Conservation (phyloP, 1,140 invertebrate species). For the Phocides pigmalion region DNA sequence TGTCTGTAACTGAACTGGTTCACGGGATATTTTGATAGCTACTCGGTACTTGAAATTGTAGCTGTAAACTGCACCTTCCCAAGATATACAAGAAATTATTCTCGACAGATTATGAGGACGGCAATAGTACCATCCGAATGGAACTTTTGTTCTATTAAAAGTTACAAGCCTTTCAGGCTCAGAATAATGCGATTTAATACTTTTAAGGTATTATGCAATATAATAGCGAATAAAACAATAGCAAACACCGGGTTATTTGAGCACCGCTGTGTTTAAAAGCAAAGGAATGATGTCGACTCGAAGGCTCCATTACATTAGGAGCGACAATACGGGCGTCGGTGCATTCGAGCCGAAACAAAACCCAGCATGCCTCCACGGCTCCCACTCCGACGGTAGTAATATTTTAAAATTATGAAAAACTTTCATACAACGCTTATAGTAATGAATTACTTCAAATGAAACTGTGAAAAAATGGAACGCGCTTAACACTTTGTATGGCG, state of each 20-base stretch:
- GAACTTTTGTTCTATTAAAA: too few species aligned
- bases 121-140: too few species aligned
- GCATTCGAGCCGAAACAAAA: constrained; percentile 19
- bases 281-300: constrained; percentile 24
- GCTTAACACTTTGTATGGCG: constrained; percentile 14
- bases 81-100: too few species aligned
- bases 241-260: neutral
- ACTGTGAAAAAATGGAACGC: constrained; percentile 17
- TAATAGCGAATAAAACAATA: constrained; percentile 3
- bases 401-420: constrained; percentile 31
- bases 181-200: neutral
- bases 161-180: too few species aligned
- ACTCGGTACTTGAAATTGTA: too few species aligned
- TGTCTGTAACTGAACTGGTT: too few species aligned
- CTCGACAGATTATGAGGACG: too few species aligned
- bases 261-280: neutral
- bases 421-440: constrained; percentile 18
- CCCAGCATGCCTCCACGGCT: neutral
- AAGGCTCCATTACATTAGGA: constrained; percentile 33
- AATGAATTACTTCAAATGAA: constrained; percentile 30
- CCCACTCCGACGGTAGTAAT: constrained; percentile 10
- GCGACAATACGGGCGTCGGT: constrained; percentile 20
- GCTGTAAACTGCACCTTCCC: too few species aligned
- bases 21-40: too few species aligned
- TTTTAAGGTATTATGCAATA: neutral